Evolutionary conservation across 2,888 invertebrate genomes (phyloP), one percentile per base, ranked within the genome.

Genomic region (Psococerastis gibbosa): DNA sequence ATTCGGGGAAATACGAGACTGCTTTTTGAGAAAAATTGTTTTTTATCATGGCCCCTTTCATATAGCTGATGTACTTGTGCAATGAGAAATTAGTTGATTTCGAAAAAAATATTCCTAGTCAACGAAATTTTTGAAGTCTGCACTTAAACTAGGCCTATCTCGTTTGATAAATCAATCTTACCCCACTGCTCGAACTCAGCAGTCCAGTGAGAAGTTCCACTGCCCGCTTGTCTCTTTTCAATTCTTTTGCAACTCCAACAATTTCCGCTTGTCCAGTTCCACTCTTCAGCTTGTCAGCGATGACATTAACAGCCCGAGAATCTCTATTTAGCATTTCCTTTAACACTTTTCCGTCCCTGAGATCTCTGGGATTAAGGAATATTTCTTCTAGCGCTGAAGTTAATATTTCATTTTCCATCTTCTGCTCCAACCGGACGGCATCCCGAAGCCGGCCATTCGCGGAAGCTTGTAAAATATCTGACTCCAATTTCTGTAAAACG

Each of bases 141-240:
- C n/a, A n/a, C n/a, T n/a, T n/a, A n/a, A n/a, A n/a, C n/a, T n/a
- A n/a, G n/a, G n/a, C n/a, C n/a, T n/a, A n/a, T n/a, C n/a, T n/a
- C n/a, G n/a, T n/a, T n/a, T n/a, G n/a, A n/a, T n/a, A n/a, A n/a
- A n/a, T n/a, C n/a, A n/a, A n/a, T n/a, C n/a, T n/a, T n/a, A n/a
- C n/a, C n/a, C 32, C 53, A 33, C 54, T 54, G 46, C 54, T 55
- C 17, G 51, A 50, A 5, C 55, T 53, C 6, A 55, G 46, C 9
- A 55, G 43, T n/a, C 52, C 50, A 22, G 54, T 50, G 18, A 55
- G 45, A 15, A 52, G 45, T 22, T 52, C 50, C 4, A 55, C 50
- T 1, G 54, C 52, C 31, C 55, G 48, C 46, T 53, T 54, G 48
- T 52, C 51, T 13, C 55, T 46, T 22, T 49, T 48, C 41, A 52